Evolutionary conservation across 2,113 vertebrate genomes (phyloP).

Genomic region (Melanerpes aurifrons): DNA sequence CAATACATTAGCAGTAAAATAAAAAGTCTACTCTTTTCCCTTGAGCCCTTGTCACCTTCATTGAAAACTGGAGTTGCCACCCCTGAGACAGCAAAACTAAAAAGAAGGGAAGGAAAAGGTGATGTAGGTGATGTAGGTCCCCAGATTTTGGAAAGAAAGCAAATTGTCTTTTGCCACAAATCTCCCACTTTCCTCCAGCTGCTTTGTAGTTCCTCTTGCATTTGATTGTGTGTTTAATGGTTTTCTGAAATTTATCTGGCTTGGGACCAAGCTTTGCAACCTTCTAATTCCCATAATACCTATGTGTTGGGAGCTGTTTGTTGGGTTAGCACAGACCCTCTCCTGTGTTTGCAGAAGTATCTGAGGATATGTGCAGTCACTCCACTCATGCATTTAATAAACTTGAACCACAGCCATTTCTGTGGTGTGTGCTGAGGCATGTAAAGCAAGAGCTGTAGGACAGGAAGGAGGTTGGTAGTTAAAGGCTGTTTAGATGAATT

Average conservation of each 20-base stretch:
- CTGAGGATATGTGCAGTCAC: background rate
- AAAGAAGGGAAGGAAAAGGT: background rate
- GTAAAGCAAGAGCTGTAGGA: background rate
- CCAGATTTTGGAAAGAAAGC: background rate
- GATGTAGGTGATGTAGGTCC: background rate
- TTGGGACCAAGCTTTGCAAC: background rate
- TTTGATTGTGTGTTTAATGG: background rate
- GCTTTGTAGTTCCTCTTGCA: background rate
- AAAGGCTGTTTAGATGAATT: background rate
- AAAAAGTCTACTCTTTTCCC: background rate
- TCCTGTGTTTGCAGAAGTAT: rapidly evolving
- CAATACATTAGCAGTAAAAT: background rate
- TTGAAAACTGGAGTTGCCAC: background rate
- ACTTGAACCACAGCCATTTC: background rate
- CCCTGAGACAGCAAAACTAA: background rate
- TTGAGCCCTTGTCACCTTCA: background rate
- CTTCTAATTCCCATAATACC: background rate
- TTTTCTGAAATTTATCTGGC: background rate
- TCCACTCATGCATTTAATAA: background rate
- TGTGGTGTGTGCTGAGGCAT: background rate
- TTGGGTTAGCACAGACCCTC: background rate
- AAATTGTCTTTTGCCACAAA: background rate
- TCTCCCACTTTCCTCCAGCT: background rate
- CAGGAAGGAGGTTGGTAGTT: background rate
- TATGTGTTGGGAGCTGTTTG: background rate